Base-by-base conservation (phyloP, 2,113 vertebrate species). In the Oryzias javanicus region DNA sequence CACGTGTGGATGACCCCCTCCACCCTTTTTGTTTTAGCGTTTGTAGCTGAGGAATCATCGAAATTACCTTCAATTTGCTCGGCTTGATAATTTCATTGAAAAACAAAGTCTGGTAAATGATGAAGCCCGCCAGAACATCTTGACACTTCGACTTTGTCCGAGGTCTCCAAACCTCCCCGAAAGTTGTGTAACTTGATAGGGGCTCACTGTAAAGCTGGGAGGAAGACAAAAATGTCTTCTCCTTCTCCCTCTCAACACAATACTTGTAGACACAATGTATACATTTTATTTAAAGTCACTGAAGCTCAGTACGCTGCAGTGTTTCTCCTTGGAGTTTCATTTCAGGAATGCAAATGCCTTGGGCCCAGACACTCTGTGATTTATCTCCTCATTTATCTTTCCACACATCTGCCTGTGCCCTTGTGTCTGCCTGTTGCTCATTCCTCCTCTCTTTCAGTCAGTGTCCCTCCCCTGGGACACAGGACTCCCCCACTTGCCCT, bases 301-400 rank as follows among this genome's bases (percentile, higher is more conserved):
- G 70, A 54, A 77, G 79, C 83, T 80, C 69, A 62, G 64, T 72
- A 50, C 46, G 18, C 70, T 29, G 65, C 78, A 76, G 57, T 78
- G 86, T 87, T 83, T 81, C 88, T 88, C 84, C 84, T 87, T 84
- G 77, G 84, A 85, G 89, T 84, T 90, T 86, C 87, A 89, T 90
- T 86, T 89, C 82, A 88, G 89, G 90, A 90, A 92, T 92, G 90
- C 85, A 91, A 87, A 91, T 91, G 88, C 86, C 85, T 80, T 79
- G 69, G 68, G 84, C 82, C 81, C 86, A 88, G 87, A 90, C 87
- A 85, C 84, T 72, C 71, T 17, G 75, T 91, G 90, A 92, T 92
- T 91, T 91, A 91, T 91, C 87, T 88, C 72, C 82, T 89, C 85
- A 91, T 91, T 90, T 90, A 92, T 91, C 89, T 88, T 89, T 87